phyloP scores from a whole-genome alignment of 2,888 invertebrate genomes.

The Ditylenchus weischeri region DNA sequence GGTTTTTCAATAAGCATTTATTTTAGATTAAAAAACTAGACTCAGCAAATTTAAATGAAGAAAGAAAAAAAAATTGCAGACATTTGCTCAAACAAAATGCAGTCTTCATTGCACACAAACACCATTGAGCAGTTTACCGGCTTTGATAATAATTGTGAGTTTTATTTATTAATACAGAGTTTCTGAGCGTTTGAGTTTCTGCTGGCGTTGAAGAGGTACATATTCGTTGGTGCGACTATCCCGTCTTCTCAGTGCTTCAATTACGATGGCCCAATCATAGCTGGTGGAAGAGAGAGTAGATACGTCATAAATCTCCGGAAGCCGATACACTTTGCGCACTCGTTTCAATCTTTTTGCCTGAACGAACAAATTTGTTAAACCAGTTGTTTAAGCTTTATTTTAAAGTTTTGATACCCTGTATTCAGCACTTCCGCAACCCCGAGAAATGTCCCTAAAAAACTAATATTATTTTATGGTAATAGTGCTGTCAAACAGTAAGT shows the following conservation, averaged over 20 bases:
- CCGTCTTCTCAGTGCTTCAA: slow-evolving; percentile 40
- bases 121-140: too few species aligned
- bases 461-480: too few species aligned
- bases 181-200: slow-evolving; percentile 7
- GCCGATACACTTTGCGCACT: slow-evolving; percentile 50
- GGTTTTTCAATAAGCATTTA: too few species aligned
- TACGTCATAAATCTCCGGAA: slow-evolving; percentile 52
- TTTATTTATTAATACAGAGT: background rate
- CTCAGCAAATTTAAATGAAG: too few species aligned
- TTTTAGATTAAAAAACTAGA: too few species aligned
- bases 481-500: too few species aligned
- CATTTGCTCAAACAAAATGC: too few species aligned
- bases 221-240: background rate
- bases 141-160: too few species aligned
- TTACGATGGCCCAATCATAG: slow-evolving; percentile 53
- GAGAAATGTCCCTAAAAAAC: slow-evolving; percentile 13
- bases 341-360: slow-evolving; percentile 49
- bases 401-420: too few species aligned
- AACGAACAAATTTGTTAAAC: background rate
- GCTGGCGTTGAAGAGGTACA: slow-evolving; percentile 1
- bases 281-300: slow-evolving; percentile 47
- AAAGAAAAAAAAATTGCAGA: too few species aligned
- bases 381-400: too few species aligned
- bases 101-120: too few species aligned
- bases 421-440: slow-evolving; percentile 1